Evolutionary conservation across 35 echinoderm and acorn worm species (phyloP), one percentile per base, ranked within the genome.

Genomic region (Anneissia japonica): DNA sequence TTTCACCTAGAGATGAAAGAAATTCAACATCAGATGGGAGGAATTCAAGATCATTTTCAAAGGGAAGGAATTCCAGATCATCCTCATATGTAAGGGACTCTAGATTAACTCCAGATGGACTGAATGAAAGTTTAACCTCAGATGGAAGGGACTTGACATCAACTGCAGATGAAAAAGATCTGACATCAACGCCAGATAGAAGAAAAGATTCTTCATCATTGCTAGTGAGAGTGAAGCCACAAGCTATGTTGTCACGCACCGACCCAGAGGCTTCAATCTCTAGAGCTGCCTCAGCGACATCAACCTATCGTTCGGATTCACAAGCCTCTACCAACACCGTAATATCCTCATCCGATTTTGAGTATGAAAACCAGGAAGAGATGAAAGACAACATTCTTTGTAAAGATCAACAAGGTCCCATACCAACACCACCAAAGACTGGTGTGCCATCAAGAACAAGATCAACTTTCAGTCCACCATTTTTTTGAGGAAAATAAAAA

Each of bases 311-410:
- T n/a, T 83, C 87, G 4, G 81, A 89, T 51, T 87, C 85, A 3
- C 74, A 78, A 79, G 85, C 85, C 9, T 89, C 87, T 32, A 74
- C 87, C 32, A 77, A 89, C 80, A 89, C 87, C 6, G 6, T 83
- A 30, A 81, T 89, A 2, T 81, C 79, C 16, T 89, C 87, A 33
- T 89, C 87, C 32, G 87, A 89, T 56, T 89, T 89, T 83, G 87
- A 89, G 30, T 89, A 89, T 35, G 87, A 89, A 35, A 73, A 89
- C 36, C 55, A 89, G 30, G 80, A 80, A n/a, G 87, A 82, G 3
- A 40, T 89, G 40, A 43, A 64, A 64, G 51, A 64, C 9, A 23
- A 64, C 11, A 19, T 64, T 23, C 51, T 64, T 12, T 3, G 51
- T 64, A 64, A 64, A 64, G 51, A 64, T 2, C 26, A 9, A 19